These are phyloP conservation scores for Gyrodactylus bullatarudis DNA, from an alignment of 1,140 invertebrate species.

Conservation along the genomic window DNA sequence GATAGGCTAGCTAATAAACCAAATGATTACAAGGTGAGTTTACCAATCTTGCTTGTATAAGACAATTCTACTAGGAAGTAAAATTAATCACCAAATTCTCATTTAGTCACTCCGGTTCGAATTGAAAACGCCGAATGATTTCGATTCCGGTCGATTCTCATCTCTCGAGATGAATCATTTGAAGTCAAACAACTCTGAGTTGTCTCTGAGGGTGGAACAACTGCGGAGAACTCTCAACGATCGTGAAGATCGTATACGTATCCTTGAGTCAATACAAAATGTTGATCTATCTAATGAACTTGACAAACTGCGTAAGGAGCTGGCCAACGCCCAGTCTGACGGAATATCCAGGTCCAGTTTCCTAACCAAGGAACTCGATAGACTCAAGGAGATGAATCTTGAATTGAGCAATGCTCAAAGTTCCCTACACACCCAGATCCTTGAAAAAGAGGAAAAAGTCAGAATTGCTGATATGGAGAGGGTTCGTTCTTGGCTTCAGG, in stretches of 20 bases:
- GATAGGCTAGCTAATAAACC: background rate
- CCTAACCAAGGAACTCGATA: slow-evolving; percentile 1
- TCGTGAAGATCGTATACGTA: background rate
- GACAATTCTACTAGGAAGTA: too few species aligned
- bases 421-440: background rate
- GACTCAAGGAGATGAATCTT: background rate
- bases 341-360: background rate
- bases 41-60: background rate
- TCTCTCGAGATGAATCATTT: background rate
- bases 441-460: background rate
- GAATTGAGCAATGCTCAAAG: background rate
- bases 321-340: background rate
- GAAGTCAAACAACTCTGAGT: background rate
- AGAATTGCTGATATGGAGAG: background rate
- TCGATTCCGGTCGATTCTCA: background rate
- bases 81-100: too few species aligned
- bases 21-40: background rate
- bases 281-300: background rate
- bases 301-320: background rate
- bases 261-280: background rate
- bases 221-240: background rate
- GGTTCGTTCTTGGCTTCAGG: too few species aligned
- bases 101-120: too few species aligned
- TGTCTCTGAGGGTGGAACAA: background rate
- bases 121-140: too few species aligned